These are phyloP conservation scores for Tribolium castaneum DNA, from an alignment of 1,140 invertebrate species.

Conservation along the genomic window DNA sequence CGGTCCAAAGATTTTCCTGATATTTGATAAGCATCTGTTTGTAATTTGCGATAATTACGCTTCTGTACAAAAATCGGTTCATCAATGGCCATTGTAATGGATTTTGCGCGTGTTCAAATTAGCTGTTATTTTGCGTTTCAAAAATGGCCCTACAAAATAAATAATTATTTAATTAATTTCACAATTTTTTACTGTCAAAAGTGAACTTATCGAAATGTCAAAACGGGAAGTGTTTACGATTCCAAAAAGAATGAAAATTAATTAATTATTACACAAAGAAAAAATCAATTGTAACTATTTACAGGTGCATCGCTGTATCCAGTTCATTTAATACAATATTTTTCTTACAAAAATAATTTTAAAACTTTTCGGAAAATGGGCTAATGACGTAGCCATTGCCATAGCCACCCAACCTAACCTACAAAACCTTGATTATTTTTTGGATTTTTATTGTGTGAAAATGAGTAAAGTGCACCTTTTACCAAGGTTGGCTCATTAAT, in stretches of 20 bases:
- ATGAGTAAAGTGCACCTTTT: conserved; percentile 28
- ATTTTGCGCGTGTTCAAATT: no score
- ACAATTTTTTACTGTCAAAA: not conserved
- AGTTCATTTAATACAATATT: no score
- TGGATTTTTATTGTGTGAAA: not conserved
- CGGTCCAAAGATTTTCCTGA: no score
- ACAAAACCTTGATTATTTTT: not conserved
- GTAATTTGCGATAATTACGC: no score
- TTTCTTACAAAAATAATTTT: no score
- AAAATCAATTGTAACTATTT: not conserved
- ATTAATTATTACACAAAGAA: no score
- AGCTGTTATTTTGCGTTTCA: no score
- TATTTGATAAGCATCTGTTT: no score
- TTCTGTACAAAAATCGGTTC: no score
- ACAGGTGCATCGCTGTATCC: no score
- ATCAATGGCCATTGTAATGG: no score
- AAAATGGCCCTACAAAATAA: no score
- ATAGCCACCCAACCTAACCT: not conserved
- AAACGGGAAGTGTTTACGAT: not conserved
- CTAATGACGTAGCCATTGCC: not conserved
- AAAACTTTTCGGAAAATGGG: not conserved
- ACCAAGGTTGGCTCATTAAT: not conserved
- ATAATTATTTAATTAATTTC: not conserved
- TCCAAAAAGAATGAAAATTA: not conserved
- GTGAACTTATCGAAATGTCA: not conserved